Conservation (phyloP, 2,888 invertebrate species). For the Plutella xylostella region DNA sequence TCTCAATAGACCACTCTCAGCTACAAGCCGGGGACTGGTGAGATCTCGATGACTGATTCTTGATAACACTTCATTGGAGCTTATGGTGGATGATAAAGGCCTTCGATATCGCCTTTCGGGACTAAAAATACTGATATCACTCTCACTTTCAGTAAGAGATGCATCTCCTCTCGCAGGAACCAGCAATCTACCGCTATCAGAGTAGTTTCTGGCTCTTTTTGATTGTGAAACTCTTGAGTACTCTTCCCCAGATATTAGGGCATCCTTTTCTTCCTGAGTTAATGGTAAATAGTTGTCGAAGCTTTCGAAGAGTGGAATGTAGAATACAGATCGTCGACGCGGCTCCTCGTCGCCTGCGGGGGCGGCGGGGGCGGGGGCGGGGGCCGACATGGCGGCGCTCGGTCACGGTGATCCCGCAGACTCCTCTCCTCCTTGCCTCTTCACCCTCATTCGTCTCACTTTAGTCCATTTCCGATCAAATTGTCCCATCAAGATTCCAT, state of each 20-base stretch:
- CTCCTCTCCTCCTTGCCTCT: slow-evolving; percentile 44
- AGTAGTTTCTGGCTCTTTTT: slow-evolving; percentile 41
- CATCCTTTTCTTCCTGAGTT: slow-evolving; percentile 56
- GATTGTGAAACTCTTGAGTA: slow-evolving; percentile 31
- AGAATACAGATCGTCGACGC: slow-evolving; percentile 79
- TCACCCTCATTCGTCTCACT: slow-evolving; percentile 48
- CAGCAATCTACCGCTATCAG: slow-evolving; percentile 36
- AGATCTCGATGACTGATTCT: slow-evolving; percentile 51
- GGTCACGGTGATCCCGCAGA: slow-evolving; percentile 25
- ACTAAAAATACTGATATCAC: slow-evolving; percentile 51
- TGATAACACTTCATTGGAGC: slow-evolving; percentile 54
- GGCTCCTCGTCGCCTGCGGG: slow-evolving; percentile 59
- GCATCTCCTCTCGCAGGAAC: slow-evolving; percentile 43
- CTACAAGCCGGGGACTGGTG: slow-evolving; percentile 50
- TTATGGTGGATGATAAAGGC: slow-evolving; percentile 53
- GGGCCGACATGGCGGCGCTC: slow-evolving; percentile 46
- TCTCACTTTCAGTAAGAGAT: slow-evolving; percentile 59
- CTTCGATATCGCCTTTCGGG: slow-evolving; percentile 48
- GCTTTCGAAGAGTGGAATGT: slow-evolving; percentile 76
- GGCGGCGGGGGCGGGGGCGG: slow-evolving; percentile 41
- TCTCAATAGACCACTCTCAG: slow-evolving; percentile 45
- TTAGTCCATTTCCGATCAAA: slow-evolving; percentile 31
- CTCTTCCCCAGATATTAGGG: slow-evolving; percentile 46
- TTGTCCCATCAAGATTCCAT: slow-evolving; percentile 34
- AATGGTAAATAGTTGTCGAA: slow-evolving; percentile 70